Base-by-base conservation (phyloP, 2,888 invertebrate genomes). In the Dascillus cervinus region DNA sequence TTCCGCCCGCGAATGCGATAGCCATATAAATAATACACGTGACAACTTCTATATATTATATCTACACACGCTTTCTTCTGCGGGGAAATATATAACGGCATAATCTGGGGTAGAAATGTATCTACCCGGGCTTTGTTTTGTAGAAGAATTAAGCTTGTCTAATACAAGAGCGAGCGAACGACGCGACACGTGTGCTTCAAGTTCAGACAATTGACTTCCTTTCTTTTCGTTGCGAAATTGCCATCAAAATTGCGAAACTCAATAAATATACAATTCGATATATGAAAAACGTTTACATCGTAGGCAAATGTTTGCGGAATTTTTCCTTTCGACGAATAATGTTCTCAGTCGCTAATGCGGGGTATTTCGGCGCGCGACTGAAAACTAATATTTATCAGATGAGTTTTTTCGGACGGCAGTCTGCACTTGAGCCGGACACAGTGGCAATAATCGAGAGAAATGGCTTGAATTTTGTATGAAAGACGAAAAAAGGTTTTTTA, bases 391-490 rank as follows among this genome's bases (percentile, higher is more conserved):
- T n/a, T n/a, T n/a, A n/a, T n/a, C n/a, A n/a, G n/a, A n/a, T n/a
- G n/a, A n/a, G n/a, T n/a, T n/a, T n/a, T n/a, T n/a, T n/a, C n/a
- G n/a, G 27, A 39, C 39, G 58, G 58, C 50, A 43, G 58, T 58
- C 54, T 52, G 44, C 50, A 54, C 54, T 60, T 57, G 52, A 53
- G 52, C 53, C 58, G 49, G 52, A 54, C 52, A 54, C 46, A 43
- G 46, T 46, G 49, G 56, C 58, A 58, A 61, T 62, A 62, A 61
- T 62, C 60, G 61, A 57, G 57, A 60, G 58, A 62, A 62, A 62
- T 60, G 61, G 61, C 60, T 59, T 57, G 60, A 62, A 60, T 60
- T 62, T 60, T 60, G 60, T 60, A 60, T 60, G 60, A 60, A 62
- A 58, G 57, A 58, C 52, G 59, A 60, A 60, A 61, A 59, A 60